Base-by-base conservation (phyloP, 2,113 vertebrate genomes). In the Probosciger aterrimus region DNA sequence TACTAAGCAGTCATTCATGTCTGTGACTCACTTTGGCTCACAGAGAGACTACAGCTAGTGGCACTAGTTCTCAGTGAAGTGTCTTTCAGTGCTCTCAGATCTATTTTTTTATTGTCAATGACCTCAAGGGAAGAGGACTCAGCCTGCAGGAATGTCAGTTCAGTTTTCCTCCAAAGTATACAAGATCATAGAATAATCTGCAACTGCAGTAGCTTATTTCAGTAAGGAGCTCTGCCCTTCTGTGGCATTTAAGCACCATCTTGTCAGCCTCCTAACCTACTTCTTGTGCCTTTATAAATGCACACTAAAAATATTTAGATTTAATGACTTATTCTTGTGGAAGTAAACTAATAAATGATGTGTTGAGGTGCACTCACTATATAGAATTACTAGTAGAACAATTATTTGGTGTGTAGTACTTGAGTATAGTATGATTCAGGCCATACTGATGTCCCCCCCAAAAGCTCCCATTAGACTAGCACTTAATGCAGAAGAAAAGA, bases 291-390 rank as follows among this genome's bases (percentile, higher is more conserved):
- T 73, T 69, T 80, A 30, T 23, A 82, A 76, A 80, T 37, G 37
- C n/a, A 33, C 24, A 9, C 11, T 33, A 23, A 30, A 86, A 68
- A 37, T 79, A 59, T 24, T 69, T 50, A 1, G 37, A 24, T 68
- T 89, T 52, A 70, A 75, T 0, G 0, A 33, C 14, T 67, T 67
- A 10, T 4, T 78, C 1, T 65, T 44, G 11, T 46, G 41, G 11
- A 74, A 52, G 33, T 50, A 24, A 74, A 70, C 35, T 24, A 31
- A 44, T 22, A 14, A 17, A 10, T 22, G 22, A 8, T 73, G 18
- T 47, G 49, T 74, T 64, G 37, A 76, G 27, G 43, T 52, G 18
- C 1, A 16, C 15, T 90, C 2, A 1, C 16, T 64, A 2, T 17
- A 12, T 62, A 15, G 67, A 62, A 44, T 79, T 33, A 43, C 18